Percentiles rank a stretch among this genome's conserved stretches.
Conservation (phyloP, 2,797 vertebrate species). For the Pampus argenteus region DNA sequence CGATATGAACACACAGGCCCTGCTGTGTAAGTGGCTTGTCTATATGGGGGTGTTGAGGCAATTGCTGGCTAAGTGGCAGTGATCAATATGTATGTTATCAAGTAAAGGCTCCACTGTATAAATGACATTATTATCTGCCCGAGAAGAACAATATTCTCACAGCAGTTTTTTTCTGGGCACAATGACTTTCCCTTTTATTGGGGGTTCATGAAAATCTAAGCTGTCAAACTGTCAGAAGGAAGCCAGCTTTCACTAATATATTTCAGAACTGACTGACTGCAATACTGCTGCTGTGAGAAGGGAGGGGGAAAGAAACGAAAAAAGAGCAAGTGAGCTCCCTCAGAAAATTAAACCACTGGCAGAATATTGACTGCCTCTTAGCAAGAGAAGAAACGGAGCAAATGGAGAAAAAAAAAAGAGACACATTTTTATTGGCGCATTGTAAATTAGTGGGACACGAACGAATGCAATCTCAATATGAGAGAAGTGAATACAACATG, state of each 20-base stretch:
- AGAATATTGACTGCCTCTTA: conserved; percentile 59
- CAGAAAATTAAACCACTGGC: conserved; percentile 63
- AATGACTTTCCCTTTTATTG: conserved; percentile 68
- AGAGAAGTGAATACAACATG: conserved; percentile 42
- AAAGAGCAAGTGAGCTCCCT: conserved; percentile 14
- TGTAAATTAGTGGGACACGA: conserved; percentile 64
- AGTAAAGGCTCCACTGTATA: conserved; percentile 26
- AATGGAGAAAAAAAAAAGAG: conserved; percentile 29
- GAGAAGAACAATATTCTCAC: conserved; percentile 59
- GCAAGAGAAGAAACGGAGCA: conserved; percentile 36
- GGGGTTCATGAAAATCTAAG: conserved; percentile 64
- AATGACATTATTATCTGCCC: conserved; percentile 49
- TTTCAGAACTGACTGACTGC: conserved; percentile 64
- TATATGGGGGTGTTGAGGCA: conserved; percentile 11
- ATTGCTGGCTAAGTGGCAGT: conserved; percentile 44
- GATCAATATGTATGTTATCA: conserved; percentile 63
- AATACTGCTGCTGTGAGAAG: conserved; percentile 35
- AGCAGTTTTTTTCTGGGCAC: conserved; percentile 56
- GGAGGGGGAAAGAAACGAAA: not conserved
- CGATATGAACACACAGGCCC: conserved; percentile 1
- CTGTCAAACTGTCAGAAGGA: conserved; percentile 70
- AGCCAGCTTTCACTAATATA: conserved; percentile 63
- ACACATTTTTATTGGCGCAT: conserved; percentile 43
- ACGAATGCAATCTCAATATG: conserved; percentile 56
- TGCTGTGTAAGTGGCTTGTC: conserved; percentile 21